Base-by-base conservation (phyloP, 2,113 vertebrate species). In the Percopsis transmontana region DNA sequence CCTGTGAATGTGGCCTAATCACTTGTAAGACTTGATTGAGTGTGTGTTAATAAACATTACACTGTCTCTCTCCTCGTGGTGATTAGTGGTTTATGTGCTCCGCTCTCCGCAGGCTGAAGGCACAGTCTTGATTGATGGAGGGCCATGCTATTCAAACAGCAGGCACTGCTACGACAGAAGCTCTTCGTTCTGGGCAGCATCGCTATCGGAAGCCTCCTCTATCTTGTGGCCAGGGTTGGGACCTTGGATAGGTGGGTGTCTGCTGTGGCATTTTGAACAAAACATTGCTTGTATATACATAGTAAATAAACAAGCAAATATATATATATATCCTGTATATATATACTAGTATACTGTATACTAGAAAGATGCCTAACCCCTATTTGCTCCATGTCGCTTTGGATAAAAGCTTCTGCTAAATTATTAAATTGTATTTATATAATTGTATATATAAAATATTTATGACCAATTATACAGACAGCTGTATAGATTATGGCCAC, bases 111-210 rank as follows among this genome's bases (percentile, higher is more conserved):
- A 98, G 96, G 92, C 94, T 93, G 89, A 93, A 90, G 94, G 94
- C 67, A 55, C 88, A 92, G 95, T 94, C 93, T 93, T 95, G 93
- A 96, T 96, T 95, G 95, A 98, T 98, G 96, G 96, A 98, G 96
- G 95, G 96, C 94, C 94, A 98, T 98, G 96, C 95, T 95, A 92
- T 95, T 97, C 95, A 95, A 96, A 97, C 96, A 98, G 94, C 96
- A 97, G 95, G 95, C 79, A 93, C 93, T 95, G 95, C 95, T 98
- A 92, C 97, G 94, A 96, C 96, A 98, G 93, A 97, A 96, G 93
- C 94, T 97, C 85, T 91, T 97, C 72, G 93, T 98, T 70, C 88
- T 98, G 89, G 94, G 95, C 92, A 98, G 95, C 91, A 94, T 98
- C 61, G 95, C 94, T 69, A 82, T 97, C 68, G 96, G 96, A 90